Conservation (phyloP, 2,797 vertebrate species). For the Darevskia nairensis region DNA sequence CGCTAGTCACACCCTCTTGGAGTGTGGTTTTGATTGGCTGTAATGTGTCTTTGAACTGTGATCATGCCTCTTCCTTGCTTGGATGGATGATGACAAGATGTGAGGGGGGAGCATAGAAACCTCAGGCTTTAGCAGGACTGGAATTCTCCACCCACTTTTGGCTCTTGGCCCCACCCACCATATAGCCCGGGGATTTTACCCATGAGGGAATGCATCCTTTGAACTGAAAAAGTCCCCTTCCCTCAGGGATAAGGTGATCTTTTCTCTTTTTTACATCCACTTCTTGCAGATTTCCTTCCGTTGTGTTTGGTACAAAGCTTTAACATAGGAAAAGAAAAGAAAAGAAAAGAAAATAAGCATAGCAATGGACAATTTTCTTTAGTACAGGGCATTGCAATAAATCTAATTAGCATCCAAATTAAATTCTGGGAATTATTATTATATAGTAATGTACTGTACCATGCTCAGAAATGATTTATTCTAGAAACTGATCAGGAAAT, state of each 20-base stretch:
- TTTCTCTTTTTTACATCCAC: background rate
- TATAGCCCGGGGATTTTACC: too few species aligned
- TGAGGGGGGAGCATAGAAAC: too few species aligned
- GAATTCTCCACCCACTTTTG: too few species aligned
- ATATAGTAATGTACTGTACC: slow-evolving; percentile 3
- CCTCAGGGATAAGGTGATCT: background rate
- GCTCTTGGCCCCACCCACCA: too few species aligned
- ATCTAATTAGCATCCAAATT: slow-evolving; percentile 36
- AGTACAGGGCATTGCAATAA: slow-evolving; percentile 11
- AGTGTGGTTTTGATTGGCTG: too few species aligned
- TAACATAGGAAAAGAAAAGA: background rate
- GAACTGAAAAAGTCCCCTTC: too few species aligned
- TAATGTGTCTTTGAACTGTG: too few species aligned
- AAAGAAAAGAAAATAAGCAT: background rate
- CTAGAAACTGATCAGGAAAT: slow-evolving; percentile 38
- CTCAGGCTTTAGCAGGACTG: too few species aligned
- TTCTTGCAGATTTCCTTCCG: background rate
- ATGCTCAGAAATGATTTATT: slow-evolving; percentile 20
- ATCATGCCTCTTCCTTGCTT: too few species aligned
- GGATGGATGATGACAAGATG: too few species aligned
- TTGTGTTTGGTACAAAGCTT: background rate
- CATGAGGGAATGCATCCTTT: too few species aligned
- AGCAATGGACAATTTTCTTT: background rate
- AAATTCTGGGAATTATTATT: background rate
- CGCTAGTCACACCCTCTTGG: too few species aligned